Evolutionary conservation across 2,888 invertebrate genomes (phyloP).

Genomic region (Coenonympha arcania): DNA sequence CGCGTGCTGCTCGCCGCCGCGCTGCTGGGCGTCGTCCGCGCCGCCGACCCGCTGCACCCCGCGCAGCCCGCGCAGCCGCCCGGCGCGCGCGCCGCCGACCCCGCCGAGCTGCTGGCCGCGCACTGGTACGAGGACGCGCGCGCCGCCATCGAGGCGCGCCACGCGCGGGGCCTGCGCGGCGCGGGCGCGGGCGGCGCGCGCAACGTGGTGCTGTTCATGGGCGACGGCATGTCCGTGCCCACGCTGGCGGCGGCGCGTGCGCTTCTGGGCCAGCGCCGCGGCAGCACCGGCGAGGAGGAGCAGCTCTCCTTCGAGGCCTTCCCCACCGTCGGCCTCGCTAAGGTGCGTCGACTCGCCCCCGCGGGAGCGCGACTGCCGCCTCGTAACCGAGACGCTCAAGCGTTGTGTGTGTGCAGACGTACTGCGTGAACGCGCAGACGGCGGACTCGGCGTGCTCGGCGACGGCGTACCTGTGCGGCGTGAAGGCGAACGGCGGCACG

Average conservation of each 20-base stretch:
- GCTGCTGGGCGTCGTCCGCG: neutral
- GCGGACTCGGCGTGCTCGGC: conserved; percentile 82
- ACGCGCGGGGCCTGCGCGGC: conserved; percentile 35
- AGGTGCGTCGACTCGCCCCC: conserved; percentile 56
- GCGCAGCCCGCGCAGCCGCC: neutral
- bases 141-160: conserved; percentile 41
- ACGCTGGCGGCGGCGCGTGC: conserved; percentile 79
- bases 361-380: neutral
- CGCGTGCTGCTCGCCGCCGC: neutral
- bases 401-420: neutral
- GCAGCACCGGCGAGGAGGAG: conserved; percentile 74
- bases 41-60: neutral
- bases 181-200: conserved; percentile 34
- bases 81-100: neutral
- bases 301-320: conserved; percentile 77
- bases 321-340: conserved; percentile 76
- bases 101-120: neutral
- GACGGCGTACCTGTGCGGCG: conserved; percentile 79
- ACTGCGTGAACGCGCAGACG: conserved; percentile 75
- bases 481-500: conserved; percentile 77
- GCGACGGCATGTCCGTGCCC: conserved; percentile 83
- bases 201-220: conserved; percentile 81
- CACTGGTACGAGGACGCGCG: conserved; percentile 65
- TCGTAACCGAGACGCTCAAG: neutral
- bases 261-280: conserved; percentile 75